Conservation (phyloP, 1,140 invertebrate species). For the Anadara kagoshimensis region DNA sequence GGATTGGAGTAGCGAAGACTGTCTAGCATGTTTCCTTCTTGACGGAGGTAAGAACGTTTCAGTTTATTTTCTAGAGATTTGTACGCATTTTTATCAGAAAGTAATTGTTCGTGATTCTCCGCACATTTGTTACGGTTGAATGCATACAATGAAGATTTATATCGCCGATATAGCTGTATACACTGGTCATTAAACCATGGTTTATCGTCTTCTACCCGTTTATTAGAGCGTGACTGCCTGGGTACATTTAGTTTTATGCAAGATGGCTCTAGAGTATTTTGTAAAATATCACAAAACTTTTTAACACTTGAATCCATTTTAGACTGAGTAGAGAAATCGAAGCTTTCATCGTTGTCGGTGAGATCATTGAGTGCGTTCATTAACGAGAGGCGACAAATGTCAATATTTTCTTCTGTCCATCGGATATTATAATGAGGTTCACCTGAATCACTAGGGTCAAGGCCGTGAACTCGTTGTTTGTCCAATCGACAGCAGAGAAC, state of each 20-base stretch:
- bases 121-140: neutral
- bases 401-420: conserved; percentile 5
- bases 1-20: too few species aligned
- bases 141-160: neutral
- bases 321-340: neutral
- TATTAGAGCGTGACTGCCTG: neutral
- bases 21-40: neutral
- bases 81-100: neutral
- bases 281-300: conserved; percentile 2
- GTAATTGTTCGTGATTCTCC: neutral
- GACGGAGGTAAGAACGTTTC: neutral
- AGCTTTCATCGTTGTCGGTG: neutral
- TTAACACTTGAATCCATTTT: conserved; percentile 2
- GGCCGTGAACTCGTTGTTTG: neutral
- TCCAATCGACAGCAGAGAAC: neutral
- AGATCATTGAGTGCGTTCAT: neutral
- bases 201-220: neutral
- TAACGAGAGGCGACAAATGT: neutral
- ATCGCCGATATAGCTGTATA: neutral
- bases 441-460: neutral
- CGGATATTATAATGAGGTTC: neutral
- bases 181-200: conserved; percentile 5
- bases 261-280: neutral
- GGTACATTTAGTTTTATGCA: neutral
- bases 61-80: neutral